These are phyloP conservation scores for Alloplasta piceator DNA, from an alignment of 2,888 invertebrate species.

Conservation along the genomic window DNA sequence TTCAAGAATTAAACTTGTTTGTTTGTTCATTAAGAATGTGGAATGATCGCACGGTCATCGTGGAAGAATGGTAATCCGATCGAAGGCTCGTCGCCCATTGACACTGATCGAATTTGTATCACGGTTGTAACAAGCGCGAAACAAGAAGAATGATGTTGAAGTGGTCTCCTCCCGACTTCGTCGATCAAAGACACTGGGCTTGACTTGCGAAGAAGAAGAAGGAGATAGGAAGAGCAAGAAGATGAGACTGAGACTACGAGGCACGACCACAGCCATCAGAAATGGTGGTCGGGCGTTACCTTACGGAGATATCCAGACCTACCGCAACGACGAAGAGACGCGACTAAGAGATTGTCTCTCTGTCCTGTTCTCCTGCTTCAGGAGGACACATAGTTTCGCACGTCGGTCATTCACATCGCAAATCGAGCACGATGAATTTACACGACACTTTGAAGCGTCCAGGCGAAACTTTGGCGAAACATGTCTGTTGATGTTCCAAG, in stretches of 20 bases:
- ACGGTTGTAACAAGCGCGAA: neutral
- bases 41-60: slow-evolving; percentile 9
- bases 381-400: slow-evolving; percentile 68
- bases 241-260: slow-evolving; percentile 28
- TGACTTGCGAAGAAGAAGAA: neutral
- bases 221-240: slow-evolving; percentile 6
- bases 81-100: neutral
- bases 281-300: slow-evolving; percentile 52
- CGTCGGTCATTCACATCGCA: slow-evolving; percentile 75
- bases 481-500: neutral
- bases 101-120: neutral
- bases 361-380: slow-evolving; percentile 65
- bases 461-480: neutral
- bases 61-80: slow-evolving; percentile 34
- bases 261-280: slow-evolving; percentile 54
- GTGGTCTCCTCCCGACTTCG: neutral
- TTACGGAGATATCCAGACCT: slow-evolving; percentile 74
- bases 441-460: neutral
- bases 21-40: too few species aligned
- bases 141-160: slow-evolving; percentile 36
- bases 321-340: slow-evolving; percentile 76
- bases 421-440: too few species aligned
- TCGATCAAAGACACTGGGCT: slow-evolving; percentile 13
- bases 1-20: too few species aligned
- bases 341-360: slow-evolving; percentile 65